Evolutionary conservation across 2,888 invertebrate genomes (phyloP).

Genomic region (Ophioninae sp.): DNA sequence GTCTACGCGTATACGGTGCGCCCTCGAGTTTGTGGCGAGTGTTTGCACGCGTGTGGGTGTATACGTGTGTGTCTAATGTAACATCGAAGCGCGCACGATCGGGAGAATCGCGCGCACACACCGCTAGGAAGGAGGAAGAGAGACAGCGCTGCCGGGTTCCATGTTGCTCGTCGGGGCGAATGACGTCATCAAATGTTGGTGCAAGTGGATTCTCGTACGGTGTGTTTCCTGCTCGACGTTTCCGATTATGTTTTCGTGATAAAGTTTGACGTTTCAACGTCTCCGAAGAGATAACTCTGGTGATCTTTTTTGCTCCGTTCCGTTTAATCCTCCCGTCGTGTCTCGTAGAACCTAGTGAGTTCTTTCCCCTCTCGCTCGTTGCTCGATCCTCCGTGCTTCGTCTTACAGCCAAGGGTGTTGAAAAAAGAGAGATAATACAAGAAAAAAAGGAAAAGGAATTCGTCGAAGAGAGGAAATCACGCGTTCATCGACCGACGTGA

Average conservation of each 20-base stretch:
- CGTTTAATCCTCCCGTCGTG: background rate
- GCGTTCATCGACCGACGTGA: constrained; percentile 61
- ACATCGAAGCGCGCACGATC: constrained; percentile 58
- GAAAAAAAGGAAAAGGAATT: constrained; percentile 27
- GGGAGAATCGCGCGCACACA: constrained; percentile 64
- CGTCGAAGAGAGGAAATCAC: constrained; percentile 35
- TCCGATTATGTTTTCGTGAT: constrained; percentile 74
- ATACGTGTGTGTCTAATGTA: constrained; percentile 18
- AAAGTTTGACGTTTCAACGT: constrained; percentile 60
- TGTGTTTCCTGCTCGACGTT: constrained; percentile 67
- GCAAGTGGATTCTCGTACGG: constrained; percentile 69
- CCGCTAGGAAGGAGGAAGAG: constrained; percentile 51
- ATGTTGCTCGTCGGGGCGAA: constrained; percentile 73
- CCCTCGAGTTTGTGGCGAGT: too few relatives aligned
- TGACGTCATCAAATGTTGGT: constrained; percentile 77
- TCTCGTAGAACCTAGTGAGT: background rate
- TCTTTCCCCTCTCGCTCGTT: constrained; percentile 21
- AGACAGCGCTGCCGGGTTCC: constrained; percentile 68
- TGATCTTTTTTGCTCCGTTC: constrained; percentile 23
- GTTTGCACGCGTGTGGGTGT: too few relatives aligned
- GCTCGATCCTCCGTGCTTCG: constrained; percentile 22
- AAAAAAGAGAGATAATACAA: constrained; percentile 22
- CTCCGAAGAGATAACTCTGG: constrained; percentile 10
- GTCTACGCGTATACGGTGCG: background rate
- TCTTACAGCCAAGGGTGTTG: constrained; percentile 37